These are phyloP conservation scores for Gila robusta DNA, from an alignment of 2,797 vertebrate species.

Conservation along the genomic window DNA sequence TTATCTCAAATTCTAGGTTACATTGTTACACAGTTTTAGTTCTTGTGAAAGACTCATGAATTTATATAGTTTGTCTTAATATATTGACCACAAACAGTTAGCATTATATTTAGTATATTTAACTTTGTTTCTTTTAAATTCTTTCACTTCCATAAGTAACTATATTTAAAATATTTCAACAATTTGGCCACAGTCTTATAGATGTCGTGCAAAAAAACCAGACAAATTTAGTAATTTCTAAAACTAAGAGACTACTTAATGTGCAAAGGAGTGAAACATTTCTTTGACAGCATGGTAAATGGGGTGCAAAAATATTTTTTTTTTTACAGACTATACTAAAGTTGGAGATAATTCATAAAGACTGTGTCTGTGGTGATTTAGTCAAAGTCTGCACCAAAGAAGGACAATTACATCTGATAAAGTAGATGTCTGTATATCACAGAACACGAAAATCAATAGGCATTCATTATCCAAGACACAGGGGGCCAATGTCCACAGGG, in stretches of 20 bases:
- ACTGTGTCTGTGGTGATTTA: constrained; percentile 1
- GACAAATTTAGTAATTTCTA: not conserved
- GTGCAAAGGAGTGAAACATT: not conserved
- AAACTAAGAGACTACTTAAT: not conserved
- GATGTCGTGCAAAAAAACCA: not conserved
- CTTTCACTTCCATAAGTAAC: too few species aligned
- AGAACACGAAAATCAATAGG: constrained; percentile 34
- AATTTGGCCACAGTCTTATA: not conserved
- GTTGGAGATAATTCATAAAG: not conserved
- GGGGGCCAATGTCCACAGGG: not conserved
- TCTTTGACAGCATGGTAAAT: not conserved
- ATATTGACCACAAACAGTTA: not conserved
- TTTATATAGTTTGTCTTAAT: not conserved
- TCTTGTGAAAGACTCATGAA: not conserved
- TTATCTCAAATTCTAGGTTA: constrained; percentile 12
- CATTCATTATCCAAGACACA: constrained; percentile 20
- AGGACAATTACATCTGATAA: constrained; percentile 39
- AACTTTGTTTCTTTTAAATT: not conserved
- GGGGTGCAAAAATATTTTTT: not conserved
- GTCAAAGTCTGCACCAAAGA: constrained; percentile 18
- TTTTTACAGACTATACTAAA: not conserved
- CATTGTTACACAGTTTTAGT: not conserved
- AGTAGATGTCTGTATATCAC: constrained; percentile 36
- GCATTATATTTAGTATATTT: not conserved
- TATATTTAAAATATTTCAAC: not conserved